Evolutionary conservation across 2,888 invertebrate species (phyloP).

Genomic region (Hipparchia semele): DNA sequence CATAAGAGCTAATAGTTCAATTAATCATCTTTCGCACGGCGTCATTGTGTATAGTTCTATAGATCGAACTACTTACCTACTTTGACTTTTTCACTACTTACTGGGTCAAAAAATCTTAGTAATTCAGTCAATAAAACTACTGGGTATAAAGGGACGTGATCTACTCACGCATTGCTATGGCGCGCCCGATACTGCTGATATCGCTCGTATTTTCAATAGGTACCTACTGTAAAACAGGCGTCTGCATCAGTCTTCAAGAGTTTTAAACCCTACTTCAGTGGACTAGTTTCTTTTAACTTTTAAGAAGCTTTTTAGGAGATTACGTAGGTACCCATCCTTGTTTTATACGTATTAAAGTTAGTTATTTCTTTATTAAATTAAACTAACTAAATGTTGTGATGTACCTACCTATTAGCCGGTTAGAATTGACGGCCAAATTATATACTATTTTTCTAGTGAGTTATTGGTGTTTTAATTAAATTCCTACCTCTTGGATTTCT

Average conservation of each 20-base stretch:
- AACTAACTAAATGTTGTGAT: slow-evolving; percentile 68
- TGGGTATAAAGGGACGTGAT: background rate
- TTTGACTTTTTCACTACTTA: too few species aligned
- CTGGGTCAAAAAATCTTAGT: too few species aligned
- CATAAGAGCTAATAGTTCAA: too few species aligned
- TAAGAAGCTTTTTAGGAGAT: background rate
- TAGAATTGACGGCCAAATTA: slow-evolving; percentile 67
- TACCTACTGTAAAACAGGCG: too few species aligned
- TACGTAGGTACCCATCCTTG: background rate
- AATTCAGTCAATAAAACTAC: too few species aligned
- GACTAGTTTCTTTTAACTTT: background rate
- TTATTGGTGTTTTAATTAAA: slow-evolving; percentile 32
- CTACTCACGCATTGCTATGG: background rate
- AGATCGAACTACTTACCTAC: too few species aligned
- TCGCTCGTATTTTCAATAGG: too few species aligned
- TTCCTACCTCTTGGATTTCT: background rate
- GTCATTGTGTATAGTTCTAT: too few species aligned
- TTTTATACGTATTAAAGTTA: background rate
- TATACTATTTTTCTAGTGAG: slow-evolving; percentile 73
- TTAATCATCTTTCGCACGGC: too few species aligned
- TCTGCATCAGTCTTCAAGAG: too few species aligned
- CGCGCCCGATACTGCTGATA: too few species aligned
- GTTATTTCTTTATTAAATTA: slow-evolving; percentile 40
- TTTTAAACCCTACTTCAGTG: too few species aligned
- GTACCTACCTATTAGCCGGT: slow-evolving; percentile 51